Conservation (phyloP, 2,113 vertebrate species). For the Lepisosteus oculatus region DNA sequence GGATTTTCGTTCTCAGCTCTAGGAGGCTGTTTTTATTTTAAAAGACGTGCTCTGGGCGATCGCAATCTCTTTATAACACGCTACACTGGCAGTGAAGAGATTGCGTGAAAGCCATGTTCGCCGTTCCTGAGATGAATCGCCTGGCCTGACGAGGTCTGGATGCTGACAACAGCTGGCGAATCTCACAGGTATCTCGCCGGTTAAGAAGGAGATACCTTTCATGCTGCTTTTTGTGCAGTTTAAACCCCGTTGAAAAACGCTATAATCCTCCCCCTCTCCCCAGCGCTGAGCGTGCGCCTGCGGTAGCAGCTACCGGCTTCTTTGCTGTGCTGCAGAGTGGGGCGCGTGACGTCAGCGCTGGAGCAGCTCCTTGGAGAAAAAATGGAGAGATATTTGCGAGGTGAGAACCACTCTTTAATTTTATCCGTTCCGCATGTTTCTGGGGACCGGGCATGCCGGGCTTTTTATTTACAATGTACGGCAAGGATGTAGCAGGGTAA, state of each 20-base stretch:
- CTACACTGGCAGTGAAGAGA: too few species aligned
- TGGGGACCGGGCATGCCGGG: not conserved
- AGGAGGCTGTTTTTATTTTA: too few species aligned
- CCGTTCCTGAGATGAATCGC: too few species aligned
- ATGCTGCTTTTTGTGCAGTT: not conserved
- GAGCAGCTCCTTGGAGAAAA: conserved; percentile 58
- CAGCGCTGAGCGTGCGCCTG: not conserved
- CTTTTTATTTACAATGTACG: too few species aligned
- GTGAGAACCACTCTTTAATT: conserved; percentile 56
- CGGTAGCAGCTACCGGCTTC: not conserved
- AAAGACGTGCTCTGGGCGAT: too few species aligned
- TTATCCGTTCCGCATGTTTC: conserved; percentile 32
- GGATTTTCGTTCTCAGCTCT: too few species aligned
- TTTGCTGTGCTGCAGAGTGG: conserved; percentile 62
- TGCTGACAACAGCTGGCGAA: conserved; percentile 4
- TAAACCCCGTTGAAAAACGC: not conserved
- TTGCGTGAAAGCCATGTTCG: too few species aligned
- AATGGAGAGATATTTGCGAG: conserved; percentile 61
- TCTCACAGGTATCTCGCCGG: conserved; percentile 1
- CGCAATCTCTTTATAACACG: too few species aligned
- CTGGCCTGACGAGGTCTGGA: too few species aligned
- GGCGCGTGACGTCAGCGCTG: conserved; percentile 68
- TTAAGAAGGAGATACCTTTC: conserved; percentile 1
- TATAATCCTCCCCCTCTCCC: conserved; percentile 14
- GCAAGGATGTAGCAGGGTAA: too few species aligned